Conservation (phyloP, 2,888 invertebrate genomes). For the Rhamphomyia laevipes region DNA sequence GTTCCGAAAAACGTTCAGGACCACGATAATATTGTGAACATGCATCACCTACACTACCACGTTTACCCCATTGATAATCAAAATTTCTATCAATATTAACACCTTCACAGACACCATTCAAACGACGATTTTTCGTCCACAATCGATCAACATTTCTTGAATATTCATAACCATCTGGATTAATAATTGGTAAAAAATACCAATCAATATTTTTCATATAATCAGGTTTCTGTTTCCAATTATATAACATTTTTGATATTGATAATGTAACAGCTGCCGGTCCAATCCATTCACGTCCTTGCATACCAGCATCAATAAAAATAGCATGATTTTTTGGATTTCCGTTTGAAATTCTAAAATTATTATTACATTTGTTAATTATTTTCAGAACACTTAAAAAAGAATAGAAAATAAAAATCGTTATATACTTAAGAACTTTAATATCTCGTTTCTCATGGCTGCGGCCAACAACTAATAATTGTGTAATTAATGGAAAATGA, state of each 20-base stretch:
- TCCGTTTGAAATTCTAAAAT: slow-evolving; percentile 54
- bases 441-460: slow-evolving; percentile 62
- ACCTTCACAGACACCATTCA: slow-evolving; percentile 51
- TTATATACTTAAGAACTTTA: slow-evolving; percentile 42
- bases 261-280: slow-evolving; percentile 66
- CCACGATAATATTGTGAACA: slow-evolving; percentile 75
- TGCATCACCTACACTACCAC: slow-evolving; percentile 64
- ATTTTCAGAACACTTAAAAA: neutral
- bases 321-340: slow-evolving; percentile 46
- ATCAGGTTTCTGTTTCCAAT: slow-evolving; percentile 47
- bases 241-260: slow-evolving; percentile 55
- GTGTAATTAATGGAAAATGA: slow-evolving; percentile 57
- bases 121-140: slow-evolving; percentile 67
- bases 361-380: neutral
- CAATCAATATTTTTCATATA: slow-evolving; percentile 70
- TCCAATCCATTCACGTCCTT: slow-evolving; percentile 82
- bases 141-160: slow-evolving; percentile 66
- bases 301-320: slow-evolving; percentile 65
- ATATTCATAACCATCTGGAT: slow-evolving; percentile 81
- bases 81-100: slow-evolving; percentile 79
- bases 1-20: slow-evolving; percentile 68
- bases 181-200: slow-evolving; percentile 62
- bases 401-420: neutral
- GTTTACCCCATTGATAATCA: slow-evolving; percentile 72
- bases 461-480: slow-evolving; percentile 58